A percentile compares a stretch with the other conserved stretches of the same genome.
Evolutionary conservation across 2,113 vertebrate genomes (phyloP).

Genomic region (Austrofundulus limnaeus): DNA sequence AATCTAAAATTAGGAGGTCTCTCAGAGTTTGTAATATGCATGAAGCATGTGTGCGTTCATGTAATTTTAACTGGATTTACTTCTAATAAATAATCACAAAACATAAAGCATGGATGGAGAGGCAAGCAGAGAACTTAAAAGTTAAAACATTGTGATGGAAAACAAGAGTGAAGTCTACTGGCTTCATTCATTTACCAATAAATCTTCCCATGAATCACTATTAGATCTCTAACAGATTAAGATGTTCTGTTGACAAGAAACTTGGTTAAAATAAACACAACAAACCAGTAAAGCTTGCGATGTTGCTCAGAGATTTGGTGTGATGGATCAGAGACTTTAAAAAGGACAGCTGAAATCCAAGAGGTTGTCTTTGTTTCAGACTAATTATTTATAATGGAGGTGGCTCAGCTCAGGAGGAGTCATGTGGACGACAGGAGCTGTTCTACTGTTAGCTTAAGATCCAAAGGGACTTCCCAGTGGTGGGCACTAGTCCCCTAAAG

Average conservation of each 20-base stretch:
- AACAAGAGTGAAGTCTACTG: too few relatives aligned
- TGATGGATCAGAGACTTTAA: slow-evolving; percentile 12
- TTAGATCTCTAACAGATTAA: background rate
- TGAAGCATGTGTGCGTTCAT: slow-evolving; percentile 40
- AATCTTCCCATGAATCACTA: background rate
- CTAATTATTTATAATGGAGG: slow-evolving; percentile 86
- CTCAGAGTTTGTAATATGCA: slow-evolving; percentile 58
- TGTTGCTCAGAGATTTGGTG: background rate
- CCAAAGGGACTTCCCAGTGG: too few relatives aligned
- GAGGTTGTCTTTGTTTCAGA: slow-evolving; percentile 73
- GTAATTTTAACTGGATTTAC: slow-evolving; percentile 56
- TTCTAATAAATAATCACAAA: slow-evolving; percentile 44
- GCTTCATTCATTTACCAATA: background rate
- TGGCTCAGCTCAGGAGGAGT: slow-evolving; percentile 78
- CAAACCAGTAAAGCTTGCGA: background rate
- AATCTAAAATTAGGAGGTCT: slow-evolving; percentile 57
- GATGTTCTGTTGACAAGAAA: background rate
- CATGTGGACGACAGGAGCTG: slow-evolving; percentile 53
- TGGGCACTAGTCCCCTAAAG: too few relatives aligned
- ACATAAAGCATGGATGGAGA: slow-evolving; percentile 3
- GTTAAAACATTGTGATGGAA: too few relatives aligned
- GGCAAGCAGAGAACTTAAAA: too few relatives aligned
- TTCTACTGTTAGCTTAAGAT: too few relatives aligned
- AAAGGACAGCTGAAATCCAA: slow-evolving; percentile 34
- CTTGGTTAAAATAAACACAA: background rate